Evolutionary conservation across 2,113 vertebrate genomes (phyloP), one percentile per base, ranked within the genome.

Genomic region (Nibea coibor): DNA sequence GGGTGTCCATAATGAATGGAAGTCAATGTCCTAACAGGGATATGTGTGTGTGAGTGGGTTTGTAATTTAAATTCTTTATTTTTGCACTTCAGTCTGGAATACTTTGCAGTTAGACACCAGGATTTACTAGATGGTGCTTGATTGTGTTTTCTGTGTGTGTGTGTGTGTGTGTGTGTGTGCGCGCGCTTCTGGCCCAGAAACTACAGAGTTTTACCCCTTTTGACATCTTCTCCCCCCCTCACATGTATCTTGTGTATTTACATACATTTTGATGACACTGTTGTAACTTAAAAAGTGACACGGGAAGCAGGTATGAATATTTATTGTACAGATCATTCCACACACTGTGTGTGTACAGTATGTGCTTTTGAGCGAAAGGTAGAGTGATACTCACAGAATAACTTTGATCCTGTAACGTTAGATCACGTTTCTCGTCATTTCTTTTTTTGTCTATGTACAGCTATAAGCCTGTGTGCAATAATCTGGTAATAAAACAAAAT

Each of bases 291-390:
- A 17, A 54, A 75, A 57, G 54, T 77, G 68, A 51, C 28, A 86
- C 80, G 62, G 69, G 76, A 73, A 56, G 58, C 78, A 53, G 71
- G 51, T 69, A 69, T 79, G 75, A 78, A 45, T 91, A 89, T 83
- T 89, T 88, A 82, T 88, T 89, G 78, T 86, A 78, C 72, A 79
- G 78, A 84, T 80, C 84, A 87, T 87, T 88, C 62, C 87, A 84
- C 83, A 87, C 87, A 87, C 78, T 81, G 80, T 92, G 87, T 86
- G 87, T 89, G 84, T 90, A 19, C 53, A 71, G 59, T 56, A 65
- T 71, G 80, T 78, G 58, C 39, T 61, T 67, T 48, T 54, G 72
- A 50, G 53, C 0, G 12, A 67, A 69, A 47, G 47, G 61, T 22
- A 74, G 61, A 77, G 51, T 65, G 87, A 63, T 39, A 53, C 22